phyloP scores from a whole-genome alignment of 2,113 vertebrate species.

The Phalacrocorax pelagicus region DNA sequence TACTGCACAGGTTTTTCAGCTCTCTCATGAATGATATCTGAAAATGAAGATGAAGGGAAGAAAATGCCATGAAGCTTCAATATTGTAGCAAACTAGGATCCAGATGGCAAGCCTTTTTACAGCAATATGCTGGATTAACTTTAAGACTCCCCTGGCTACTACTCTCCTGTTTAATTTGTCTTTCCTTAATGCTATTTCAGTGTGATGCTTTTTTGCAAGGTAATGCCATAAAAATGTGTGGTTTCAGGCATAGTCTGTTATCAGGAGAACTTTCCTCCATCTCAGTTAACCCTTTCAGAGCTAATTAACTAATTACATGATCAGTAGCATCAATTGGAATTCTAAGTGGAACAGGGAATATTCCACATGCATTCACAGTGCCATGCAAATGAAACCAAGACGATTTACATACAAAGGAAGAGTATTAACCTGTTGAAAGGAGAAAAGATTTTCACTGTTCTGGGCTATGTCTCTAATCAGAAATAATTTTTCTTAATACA shows the following conservation, averaged over 20 bases:
- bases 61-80: conserved; percentile 33
- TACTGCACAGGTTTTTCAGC: not conserved
- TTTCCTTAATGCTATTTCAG: conserved; percentile 6
- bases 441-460: not conserved
- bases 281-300: not conserved
- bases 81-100: conserved; percentile 44
- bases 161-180: conserved; percentile 44
- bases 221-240: not conserved
- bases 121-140: conserved; percentile 55
- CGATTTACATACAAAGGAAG: not conserved
- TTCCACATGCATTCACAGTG: not conserved
- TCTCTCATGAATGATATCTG: conserved; percentile 16
- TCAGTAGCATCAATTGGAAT: not conserved
- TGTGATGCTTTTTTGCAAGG: not conserved
- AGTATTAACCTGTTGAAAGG: not conserved
- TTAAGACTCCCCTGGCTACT: conserved; percentile 42
- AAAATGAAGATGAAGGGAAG: conserved; percentile 50
- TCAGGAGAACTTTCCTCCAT: not conserved
- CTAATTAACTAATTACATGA: not conserved
- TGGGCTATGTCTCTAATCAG: not conserved
- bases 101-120: conserved; percentile 71
- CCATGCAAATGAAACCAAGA: not conserved
- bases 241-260: not conserved
- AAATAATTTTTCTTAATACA: not conserved
- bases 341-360: not conserved